Base-by-base conservation (phyloP, 2,113 vertebrate species). In the Climacteris rufus region DNA sequence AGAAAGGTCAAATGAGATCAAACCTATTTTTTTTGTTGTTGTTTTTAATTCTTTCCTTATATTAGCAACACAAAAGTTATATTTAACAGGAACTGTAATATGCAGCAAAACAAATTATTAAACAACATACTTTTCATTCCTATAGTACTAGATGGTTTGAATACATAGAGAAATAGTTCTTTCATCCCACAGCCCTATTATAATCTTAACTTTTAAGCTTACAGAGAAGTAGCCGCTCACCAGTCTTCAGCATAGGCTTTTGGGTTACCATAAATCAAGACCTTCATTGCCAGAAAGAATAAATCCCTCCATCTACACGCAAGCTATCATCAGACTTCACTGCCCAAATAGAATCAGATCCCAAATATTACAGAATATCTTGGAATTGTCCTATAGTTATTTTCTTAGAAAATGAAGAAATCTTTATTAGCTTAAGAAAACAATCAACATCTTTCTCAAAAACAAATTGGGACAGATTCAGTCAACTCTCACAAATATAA, bases 1-100 rank as follows among this genome's bases (percentile, higher is more conserved):
- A 98, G 96, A 98, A 98, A 98, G 98, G 98, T 98, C 98, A 98
- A 98, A 97, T 95, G 98, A 98, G 98, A 98, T 99, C 98, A 97
- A 96, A 72, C 63, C 79, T 95, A 92, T 92, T 98, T 97, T 98
- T 98, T 98, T 75, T 37, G n/a, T 40, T 18, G 6, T 56, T 87
- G 94, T 49, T 90, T 98, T 98, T 96, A 92, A 88, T 96, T 97
- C 95, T 97, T 94, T 78, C 94, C 79, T 95, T 83, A 84, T 71
- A 91, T 76, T 93, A 97, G 83, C 61, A 50, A 96, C 59, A 83
- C 66, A 92, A 60, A 97, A 96, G 84, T 71, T 54, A 28, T 57
- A 65, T 87, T 88, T 96, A 76, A 83, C 75, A 82, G 60, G 44
- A 96, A 57, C 64, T 64, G 40, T 40, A 91, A 66, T 42, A 92